Percentiles rank a stretch among this genome's conserved stretches.
Evolutionary conservation across 2,888 invertebrate species (phyloP).

Genomic region (Macaria liturata): DNA sequence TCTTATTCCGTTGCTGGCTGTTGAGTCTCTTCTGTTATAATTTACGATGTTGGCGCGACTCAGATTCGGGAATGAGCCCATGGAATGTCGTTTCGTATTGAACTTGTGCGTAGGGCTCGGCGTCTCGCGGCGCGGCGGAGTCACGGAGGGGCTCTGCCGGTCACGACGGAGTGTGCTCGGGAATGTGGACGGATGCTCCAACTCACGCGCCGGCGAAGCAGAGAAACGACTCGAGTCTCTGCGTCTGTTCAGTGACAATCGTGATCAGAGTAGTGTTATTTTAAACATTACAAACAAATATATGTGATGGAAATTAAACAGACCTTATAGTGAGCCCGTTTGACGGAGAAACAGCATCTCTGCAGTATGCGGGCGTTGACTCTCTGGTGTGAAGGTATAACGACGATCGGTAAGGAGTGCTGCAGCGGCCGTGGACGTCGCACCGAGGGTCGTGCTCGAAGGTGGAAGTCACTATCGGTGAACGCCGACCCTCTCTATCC

Average conservation of each 20-base stretch:
- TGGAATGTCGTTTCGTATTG: conserved; percentile 67
- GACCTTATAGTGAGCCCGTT: conserved; percentile 77
- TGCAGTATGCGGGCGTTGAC: conserved; percentile 82
- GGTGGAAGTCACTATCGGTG: conserved; percentile 75
- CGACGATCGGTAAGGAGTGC: conserved; percentile 71
- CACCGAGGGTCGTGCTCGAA: conserved; percentile 85
- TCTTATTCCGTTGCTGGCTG: conserved; percentile 63
- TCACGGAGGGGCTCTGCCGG: conserved; percentile 74
- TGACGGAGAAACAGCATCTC: conserved; percentile 78
- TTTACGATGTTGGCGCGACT: conserved; percentile 67
- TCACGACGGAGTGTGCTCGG: conserved; percentile 86
- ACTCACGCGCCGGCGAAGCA: conserved; percentile 81
- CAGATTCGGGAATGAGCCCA: conserved; percentile 74
- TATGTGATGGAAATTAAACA: conserved; percentile 35
- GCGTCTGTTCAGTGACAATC: conserved; percentile 69
- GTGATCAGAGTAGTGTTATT: conserved; percentile 30
- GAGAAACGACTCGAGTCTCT: conserved; percentile 84
- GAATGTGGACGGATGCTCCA: conserved; percentile 88
- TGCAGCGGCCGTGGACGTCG: conserved; percentile 86
- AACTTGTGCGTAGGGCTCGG: conserved; percentile 71
- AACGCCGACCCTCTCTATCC: conserved; percentile 75
- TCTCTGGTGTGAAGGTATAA: conserved; percentile 76
- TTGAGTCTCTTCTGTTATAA: conserved; percentile 72
- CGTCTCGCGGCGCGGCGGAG: conserved; percentile 77
- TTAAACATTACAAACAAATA: background rate